Base-by-base conservation (phyloP, 2,888 invertebrate genomes). In the Chelonus formosanus region DNA sequence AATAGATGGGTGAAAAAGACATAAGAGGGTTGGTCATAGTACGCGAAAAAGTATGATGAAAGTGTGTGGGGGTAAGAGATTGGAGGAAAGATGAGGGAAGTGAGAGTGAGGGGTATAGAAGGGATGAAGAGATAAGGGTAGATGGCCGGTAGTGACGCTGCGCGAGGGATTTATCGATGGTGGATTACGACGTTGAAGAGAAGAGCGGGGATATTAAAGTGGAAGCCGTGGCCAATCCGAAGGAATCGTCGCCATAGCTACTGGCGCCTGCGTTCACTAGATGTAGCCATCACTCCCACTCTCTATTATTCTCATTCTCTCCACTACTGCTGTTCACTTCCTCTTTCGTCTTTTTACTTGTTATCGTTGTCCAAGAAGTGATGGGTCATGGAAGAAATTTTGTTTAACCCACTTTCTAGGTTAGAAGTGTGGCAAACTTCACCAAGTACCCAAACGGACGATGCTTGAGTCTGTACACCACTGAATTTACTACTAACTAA, bases 211-310 rank as follows among this genome's bases (percentile, higher is more conserved):
- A 78, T 62, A 69, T 78, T 78, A 77, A 77, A 81, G 81, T 81
- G 81, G 80, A 80, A 78, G 79, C 80, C 80, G 80, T 73, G 80
- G 80, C 83, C 83, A 83, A 83, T 84, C 83, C 82, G 80, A 84
- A 82, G 82, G 80, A 83, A 80, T 79, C 80, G 83, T 83, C 78
- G 78, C 76, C 81, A 83, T 83, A 80, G 76, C 78, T 81, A 82
- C 82, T 78, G 75, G 82, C 82, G 80, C 82, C 80, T 82, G 82
- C 80, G 80, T 80, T 76, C 77, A 76, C 73, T 73, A 63, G 50
- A 45, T 60, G 48, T 64, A 63, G 45, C 63, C 61, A 58, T 58
- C 66, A 20, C 53, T 36, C 56, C 52, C 62, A 36, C 62, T 63
- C 65, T 58, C 65, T 52, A 31, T n/a, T 3, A 43, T 43, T 32